Percentiles rank a stretch among this genome's conserved stretches.
phyloP scores from a whole-genome alignment of 2,113 vertebrate genomes.

The Osmerus eperlanus region DNA sequence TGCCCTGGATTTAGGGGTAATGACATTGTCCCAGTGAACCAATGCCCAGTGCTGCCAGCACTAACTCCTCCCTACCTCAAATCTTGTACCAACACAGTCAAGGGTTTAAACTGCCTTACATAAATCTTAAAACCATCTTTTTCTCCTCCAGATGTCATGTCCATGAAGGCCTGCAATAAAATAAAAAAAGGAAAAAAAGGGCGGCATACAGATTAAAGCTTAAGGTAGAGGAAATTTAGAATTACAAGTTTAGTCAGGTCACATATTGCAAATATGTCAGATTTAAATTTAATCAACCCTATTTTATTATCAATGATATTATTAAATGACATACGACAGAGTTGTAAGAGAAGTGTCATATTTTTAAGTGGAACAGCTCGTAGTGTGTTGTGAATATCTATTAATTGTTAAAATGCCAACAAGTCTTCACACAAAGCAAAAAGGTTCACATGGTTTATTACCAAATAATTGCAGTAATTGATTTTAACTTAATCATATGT shows the following conservation, averaged over 20 bases:
- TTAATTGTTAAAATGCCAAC: too few relatives aligned
- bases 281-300: conserved; percentile 69
- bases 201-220: conserved; percentile 62
- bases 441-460: too few relatives aligned
- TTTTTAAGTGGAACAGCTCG: too few relatives aligned
- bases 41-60: conserved; percentile 7
- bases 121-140: conserved; percentile 77
- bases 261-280: conserved; percentile 61
- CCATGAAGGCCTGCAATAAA: conserved; percentile 48
- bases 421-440: too few relatives aligned
- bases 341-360: background rate
- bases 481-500: too few relatives aligned
- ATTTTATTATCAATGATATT: conserved; percentile 55
- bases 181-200: conserved; percentile 22
- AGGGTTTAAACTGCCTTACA: conserved; percentile 69
- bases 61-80: conserved; percentile 62
- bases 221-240: conserved; percentile 71
- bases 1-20: conserved; percentile 52
- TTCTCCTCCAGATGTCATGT: conserved; percentile 71
- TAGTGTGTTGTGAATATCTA: too few relatives aligned
- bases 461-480: too few relatives aligned
- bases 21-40: conserved; percentile 32
- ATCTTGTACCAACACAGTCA: conserved; percentile 41
- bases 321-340: background rate
- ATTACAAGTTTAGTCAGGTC: conserved; percentile 64